Evolutionary conservation across 2,113 vertebrate genomes (phyloP), one percentile per base, ranked within the genome.

Genomic region (Lonchura striata): DNA sequence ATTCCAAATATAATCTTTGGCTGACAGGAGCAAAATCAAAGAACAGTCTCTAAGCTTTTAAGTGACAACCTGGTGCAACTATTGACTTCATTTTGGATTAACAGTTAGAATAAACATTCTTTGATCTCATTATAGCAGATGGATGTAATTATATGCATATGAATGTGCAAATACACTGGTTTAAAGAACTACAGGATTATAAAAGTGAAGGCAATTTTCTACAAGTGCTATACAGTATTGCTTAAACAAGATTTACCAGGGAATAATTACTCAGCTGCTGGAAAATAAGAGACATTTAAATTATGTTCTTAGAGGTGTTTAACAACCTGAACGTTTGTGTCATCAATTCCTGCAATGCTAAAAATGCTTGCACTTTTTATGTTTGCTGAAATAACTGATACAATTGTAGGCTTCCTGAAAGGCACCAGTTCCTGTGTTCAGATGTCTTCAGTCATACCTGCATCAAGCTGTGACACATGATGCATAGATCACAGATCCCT

Each of bases 91-190:
- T 90, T 95, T 92, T 70, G 35, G 23, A 77, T 72, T 78, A 93
- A 35, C 19, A 92, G 50, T 63, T 92, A 88, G 91, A 94, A 89
- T 50, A 85, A 91, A 76, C 27, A 39, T 64, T 82, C 78, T 95
- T 91, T 79, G 42, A 89, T 89, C 44, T 75, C 60, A 59, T 82
- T 80, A 63, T 0, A 5, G 47, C 78, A 90, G 33, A 86, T 70
- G 68, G 63, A 86, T 86, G 50, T 50, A 90, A 65, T 83, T 82
- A 80, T 0, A 0, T 80, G 31, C 35, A 28, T 66, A 81, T 65
- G 24, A 80, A 93, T 69, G 61, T 47, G 35, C 30, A 92, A 88
- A 90, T 59, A 85, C 41, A 23, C n/a, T 53, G 35, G 7, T 35
- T 79, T 68, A 71, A 85, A 87, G 27, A 89, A 76, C 44, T 68